These are phyloP conservation scores for Gandaritis pyraliata DNA, from an alignment of 2,888 invertebrate genomes.

Conservation along the genomic window DNA sequence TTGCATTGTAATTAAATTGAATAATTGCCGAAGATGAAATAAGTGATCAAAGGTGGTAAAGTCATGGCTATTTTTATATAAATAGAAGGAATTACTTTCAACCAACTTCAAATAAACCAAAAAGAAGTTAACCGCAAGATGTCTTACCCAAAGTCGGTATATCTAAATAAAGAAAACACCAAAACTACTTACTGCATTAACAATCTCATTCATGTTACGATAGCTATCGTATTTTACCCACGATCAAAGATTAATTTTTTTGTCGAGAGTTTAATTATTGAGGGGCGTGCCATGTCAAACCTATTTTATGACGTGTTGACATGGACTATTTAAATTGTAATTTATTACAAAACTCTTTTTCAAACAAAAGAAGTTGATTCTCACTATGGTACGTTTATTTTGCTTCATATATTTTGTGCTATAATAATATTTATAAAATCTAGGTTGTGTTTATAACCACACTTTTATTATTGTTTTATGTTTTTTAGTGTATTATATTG, in stretches of 20 bases:
- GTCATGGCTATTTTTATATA: too few species aligned
- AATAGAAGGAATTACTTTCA: too few species aligned
- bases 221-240: constrained; percentile 38
- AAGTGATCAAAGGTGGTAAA: too few species aligned
- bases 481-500: too few species aligned
- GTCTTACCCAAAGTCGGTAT: too few species aligned
- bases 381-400: not conserved
- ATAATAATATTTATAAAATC: too few species aligned
- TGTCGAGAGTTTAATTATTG: constrained; percentile 45
- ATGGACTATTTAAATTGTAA: constrained; percentile 38
- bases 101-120: too few species aligned
- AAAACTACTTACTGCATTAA: not conserved
- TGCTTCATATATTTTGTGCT: not conserved
- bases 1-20: too few species aligned
- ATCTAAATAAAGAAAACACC: too few species aligned
- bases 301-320: constrained; percentile 50
- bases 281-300: constrained; percentile 48
- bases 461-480: too few species aligned
- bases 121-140: too few species aligned
- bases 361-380: constrained; percentile 2
- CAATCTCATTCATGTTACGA: constrained; percentile 14
- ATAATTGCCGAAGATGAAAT: too few species aligned
- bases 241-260: constrained; percentile 48
- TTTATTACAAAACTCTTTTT: constrained; percentile 29
- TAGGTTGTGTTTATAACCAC: not conserved